Percentiles rank a stretch among this genome's conserved stretches.
phyloP scores from a whole-genome alignment of 1,140 invertebrate genomes.

The Stegodyphus dumicola region DNA sequence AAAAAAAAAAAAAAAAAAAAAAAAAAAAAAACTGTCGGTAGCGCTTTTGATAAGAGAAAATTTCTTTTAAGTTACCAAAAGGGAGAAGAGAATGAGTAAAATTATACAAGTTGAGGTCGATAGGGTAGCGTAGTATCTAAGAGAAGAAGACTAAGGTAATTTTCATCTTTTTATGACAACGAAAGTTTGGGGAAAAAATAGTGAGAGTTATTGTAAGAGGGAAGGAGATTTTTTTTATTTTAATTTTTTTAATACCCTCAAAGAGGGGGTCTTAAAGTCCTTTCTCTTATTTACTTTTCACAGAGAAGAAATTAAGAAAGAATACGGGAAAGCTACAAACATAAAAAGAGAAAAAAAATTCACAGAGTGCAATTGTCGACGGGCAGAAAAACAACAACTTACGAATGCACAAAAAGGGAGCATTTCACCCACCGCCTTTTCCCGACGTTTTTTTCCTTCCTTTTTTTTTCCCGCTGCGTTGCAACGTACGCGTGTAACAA shows the following conservation, averaged over 20 bases:
- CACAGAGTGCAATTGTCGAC: slow-evolving; percentile 34
- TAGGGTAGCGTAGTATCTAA: slow-evolving; percentile 33
- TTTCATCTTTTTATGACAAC: slow-evolving; percentile 58
- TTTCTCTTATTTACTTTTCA: slow-evolving; percentile 54
- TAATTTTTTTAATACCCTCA: slow-evolving; percentile 51
- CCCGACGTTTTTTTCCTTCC: slow-evolving; percentile 17
- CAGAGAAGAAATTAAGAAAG: slow-evolving; percentile 53
- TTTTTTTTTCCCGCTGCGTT: not conserved
- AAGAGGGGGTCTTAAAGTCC: slow-evolving; percentile 55
- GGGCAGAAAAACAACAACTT: slow-evolving; percentile 36
- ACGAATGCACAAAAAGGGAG: slow-evolving; percentile 6
- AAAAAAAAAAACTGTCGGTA: slow-evolving; percentile 22
- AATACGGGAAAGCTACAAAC: not conserved
- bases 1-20: no score
- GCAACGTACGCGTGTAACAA: not conserved
- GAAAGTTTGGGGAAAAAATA: not conserved
- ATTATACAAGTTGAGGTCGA: slow-evolving; percentile 50
- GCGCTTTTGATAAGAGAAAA: not conserved
- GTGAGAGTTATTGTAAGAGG: slow-evolving; percentile 51
- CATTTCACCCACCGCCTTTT: not conserved
- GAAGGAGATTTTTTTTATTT: slow-evolving; percentile 30
- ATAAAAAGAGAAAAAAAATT: not conserved
- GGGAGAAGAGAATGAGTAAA: slow-evolving; percentile 13
- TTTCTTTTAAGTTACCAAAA: slow-evolving; percentile 23
- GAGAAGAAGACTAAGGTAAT: slow-evolving; percentile 33